A percentile compares a stretch with the other conserved stretches of the same genome.
These are phyloP conservation scores for Jacana jacana DNA, from an alignment of 2,113 vertebrate genomes.

Conservation along the genomic window DNA sequence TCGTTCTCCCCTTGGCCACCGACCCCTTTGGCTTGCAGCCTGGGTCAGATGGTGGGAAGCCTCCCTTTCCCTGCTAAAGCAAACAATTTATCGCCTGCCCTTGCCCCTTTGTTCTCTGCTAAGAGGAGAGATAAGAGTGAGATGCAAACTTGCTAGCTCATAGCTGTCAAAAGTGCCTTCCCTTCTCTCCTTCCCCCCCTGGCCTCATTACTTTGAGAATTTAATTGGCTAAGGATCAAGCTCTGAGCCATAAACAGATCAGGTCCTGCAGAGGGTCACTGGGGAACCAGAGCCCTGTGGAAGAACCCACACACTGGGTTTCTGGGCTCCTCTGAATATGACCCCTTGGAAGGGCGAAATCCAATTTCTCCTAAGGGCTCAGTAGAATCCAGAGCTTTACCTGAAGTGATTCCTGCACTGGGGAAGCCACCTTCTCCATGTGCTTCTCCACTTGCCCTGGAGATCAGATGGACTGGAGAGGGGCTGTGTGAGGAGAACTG, in stretches of 20 bases:
- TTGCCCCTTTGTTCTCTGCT: conserved; percentile 18
- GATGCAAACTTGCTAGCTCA: neutral
- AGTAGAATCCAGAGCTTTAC: neutral
- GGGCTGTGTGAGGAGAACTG: neutral
- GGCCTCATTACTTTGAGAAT: neutral
- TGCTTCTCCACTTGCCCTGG: neutral
- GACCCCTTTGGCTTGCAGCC: neutral
- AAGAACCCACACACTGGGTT: neutral
- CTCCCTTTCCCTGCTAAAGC: conserved; percentile 34
- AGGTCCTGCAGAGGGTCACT: neutral
- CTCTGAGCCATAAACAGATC: neutral
- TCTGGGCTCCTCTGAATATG: neutral
- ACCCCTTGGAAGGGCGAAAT: neutral
- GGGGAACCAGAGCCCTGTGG: neutral
- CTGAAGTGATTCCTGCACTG: neutral
- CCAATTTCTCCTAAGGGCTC: neutral
- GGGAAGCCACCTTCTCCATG: neutral
- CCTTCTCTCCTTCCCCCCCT: no score
- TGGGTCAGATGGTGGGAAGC: neutral
- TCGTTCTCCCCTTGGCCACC: neutral
- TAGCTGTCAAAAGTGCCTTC: neutral
- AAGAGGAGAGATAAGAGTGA: conserved; percentile 12
- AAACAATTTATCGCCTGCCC: neutral
- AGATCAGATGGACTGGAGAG: neutral
- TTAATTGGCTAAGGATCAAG: neutral